Base-by-base conservation (phyloP, 1,140 invertebrate genomes). In the Drosophila mauritiana region DNA sequence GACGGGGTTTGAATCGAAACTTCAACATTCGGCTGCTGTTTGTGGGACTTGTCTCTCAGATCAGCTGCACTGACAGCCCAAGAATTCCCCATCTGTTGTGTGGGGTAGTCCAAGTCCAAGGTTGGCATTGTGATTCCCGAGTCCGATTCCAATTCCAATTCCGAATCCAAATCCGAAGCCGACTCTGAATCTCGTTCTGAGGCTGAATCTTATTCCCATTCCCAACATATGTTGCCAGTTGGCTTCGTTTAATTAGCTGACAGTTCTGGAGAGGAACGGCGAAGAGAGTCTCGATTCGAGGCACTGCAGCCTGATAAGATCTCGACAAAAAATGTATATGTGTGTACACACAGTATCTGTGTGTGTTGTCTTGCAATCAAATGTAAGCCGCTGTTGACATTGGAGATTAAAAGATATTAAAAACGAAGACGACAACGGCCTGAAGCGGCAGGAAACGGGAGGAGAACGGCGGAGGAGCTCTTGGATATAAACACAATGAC, bases 321-420 rank as follows among this genome's bases (percentile, higher is more conserved):
- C 81, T 84, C 42, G 12, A 31, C 31, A 58, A 45, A 75, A 42
- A 73, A 56, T 27, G 22, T 43, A 15, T 51, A 62, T 15, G 20
- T 12, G 15, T 67, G 62, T 51, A 80, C 68, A 77, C 68, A 69
- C 46, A 51, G 54, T 70, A 56, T 75, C 25, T 27, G 25, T 56
- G n/a, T 70, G 52, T 78, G 76, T 89, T 88, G 84, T 89, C 84
- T 84, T 84, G 84, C 80, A 88, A 89, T 88, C 84, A 89, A 90
- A 89, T 89, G 84, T 89, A 89, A 89, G 84, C 84, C 84, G 80
- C 84, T 89, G 84, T 89, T 89, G 84, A 89, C 84, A 89, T 84
- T 89, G 84, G 77, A 89, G 84, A 89, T 90, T 90, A 89, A 89
- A 90, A 89, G 85, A 89, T 90, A 89, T 90, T 85, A 89, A 84